Evolutionary conservation across 1,140 invertebrate species (phyloP), one percentile per base, ranked within the genome.

Genomic region (Parapsyche elsis): DNA sequence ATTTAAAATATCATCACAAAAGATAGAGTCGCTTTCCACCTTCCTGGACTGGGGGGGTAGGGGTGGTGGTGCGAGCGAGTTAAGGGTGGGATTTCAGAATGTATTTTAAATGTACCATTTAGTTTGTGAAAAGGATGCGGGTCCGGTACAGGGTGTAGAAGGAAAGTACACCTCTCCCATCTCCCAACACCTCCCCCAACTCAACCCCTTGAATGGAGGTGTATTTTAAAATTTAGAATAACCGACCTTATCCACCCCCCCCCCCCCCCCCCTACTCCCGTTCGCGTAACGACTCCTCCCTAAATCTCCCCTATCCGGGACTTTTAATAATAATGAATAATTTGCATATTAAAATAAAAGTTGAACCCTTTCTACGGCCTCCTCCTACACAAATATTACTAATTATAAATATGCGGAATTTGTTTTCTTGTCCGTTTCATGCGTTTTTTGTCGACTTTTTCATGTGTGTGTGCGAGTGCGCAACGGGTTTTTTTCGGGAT

Each of bases 251-350:
- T 14, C 71, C 70, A 21, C 12, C 67, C 53, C 57, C 59, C 24
- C 78, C 38, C 14, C 73, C 78, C 0, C 16, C 10, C 59, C 5
- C n/a, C n/a, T n/a, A n/a, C n/a, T 64, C 12, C 19, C 12, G 9
- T 26, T 12, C 21, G 64, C 64, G 19, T 23, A n/a, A 38, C 38
- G 45, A n/a, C 9, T 14, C 21, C 26, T 26, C 53, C 75, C 57
- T 61, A 59, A 64, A 44, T 77, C 82, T 80, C 71, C 74, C 78
- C 78, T 81, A 83, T 80, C 82, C 80, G 80, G 80, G 80, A 81
- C 82, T 81, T 81, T 83, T 83, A 83, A 83, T 83, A 83, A 83
- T 83, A 83, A 83, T 83, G 82, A 83, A 83, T 83, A 83, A 83
- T 83, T 83, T 83, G 80, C 82, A 83, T 83, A 83, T 81, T 81